Evolutionary conservation across 2,888 invertebrate genomes (phyloP).

Genomic region (Eretmocerus hayati): DNA sequence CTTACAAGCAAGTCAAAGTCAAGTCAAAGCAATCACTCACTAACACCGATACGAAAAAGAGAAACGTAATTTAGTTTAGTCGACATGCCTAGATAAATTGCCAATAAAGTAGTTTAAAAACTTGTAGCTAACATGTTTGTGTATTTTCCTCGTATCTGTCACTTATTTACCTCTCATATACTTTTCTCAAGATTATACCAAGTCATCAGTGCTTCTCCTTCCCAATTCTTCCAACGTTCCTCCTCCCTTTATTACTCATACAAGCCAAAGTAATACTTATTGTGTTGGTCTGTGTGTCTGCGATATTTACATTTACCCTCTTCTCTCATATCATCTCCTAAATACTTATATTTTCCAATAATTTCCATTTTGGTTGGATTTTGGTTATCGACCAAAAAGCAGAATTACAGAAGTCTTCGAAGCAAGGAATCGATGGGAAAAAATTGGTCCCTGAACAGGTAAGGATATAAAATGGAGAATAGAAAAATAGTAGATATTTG

Average conservation of each 20-base stretch:
- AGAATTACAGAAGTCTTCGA: neutral
- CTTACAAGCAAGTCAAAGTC: conserved; percentile 29
- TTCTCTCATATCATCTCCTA: conserved; percentile 11
- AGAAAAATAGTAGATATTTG: conserved; percentile 18
- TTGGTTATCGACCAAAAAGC: too few species aligned
- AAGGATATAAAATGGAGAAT: conserved; percentile 11
- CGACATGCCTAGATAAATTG: conserved; percentile 46
- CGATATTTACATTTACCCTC: conserved; percentile 23
- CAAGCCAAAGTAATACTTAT: conserved; percentile 33
- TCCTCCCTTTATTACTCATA: conserved; percentile 30
- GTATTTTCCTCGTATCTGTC: conserved; percentile 43
- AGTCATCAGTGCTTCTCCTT: conserved; percentile 15
- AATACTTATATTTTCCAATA: conserved; percentile 5
- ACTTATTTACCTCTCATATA: conserved; percentile 26
- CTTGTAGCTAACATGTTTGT: conserved; percentile 48
- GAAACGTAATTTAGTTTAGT: conserved; percentile 45
- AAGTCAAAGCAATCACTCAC: conserved; percentile 30
- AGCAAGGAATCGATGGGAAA: neutral
- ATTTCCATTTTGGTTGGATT: neutral
- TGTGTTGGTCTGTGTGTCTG: conserved; percentile 28
- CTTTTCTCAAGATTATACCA: too few species aligned
- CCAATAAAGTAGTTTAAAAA: conserved; percentile 48
- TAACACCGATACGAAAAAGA: conserved; percentile 35
- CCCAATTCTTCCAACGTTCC: conserved; percentile 21
- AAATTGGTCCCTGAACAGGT: conserved; percentile 10